Evolutionary conservation across 2,113 vertebrate genomes (phyloP).

Genomic region (Sander vitreus): DNA sequence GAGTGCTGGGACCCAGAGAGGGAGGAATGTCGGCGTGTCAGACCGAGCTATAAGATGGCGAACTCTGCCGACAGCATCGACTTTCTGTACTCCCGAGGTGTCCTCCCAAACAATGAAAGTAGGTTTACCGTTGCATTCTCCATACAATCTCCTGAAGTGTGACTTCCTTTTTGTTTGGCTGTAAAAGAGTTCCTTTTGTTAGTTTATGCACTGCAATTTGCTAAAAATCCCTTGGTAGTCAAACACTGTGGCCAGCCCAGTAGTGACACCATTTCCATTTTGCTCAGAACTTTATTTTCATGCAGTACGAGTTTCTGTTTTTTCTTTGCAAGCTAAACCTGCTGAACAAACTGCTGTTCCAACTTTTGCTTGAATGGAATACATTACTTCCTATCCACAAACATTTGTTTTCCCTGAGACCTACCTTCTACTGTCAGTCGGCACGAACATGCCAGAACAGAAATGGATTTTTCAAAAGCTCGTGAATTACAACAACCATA

Average conservation of each 20-base stretch:
- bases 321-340: not conserved
- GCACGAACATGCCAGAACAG: not conserved
- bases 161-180: not conserved
- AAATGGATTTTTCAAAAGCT: not conserved
- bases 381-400: not conserved
- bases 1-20: conserved; percentile 87
- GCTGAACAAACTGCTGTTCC: not conserved
- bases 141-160: not conserved
- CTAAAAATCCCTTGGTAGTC: not conserved
- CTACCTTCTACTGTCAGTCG: not conserved
- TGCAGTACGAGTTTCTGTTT: not conserved
- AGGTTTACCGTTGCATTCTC: not conserved
- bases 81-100: conserved; percentile 83
- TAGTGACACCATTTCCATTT: not conserved
- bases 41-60: conserved; percentile 82
- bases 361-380: not conserved
- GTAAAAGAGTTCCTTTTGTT: not conserved
- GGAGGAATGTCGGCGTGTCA: conserved; percentile 72
- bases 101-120: conserved; percentile 90
- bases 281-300: not conserved
- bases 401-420: not conserved
- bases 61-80: conserved; percentile 90
- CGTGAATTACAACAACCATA: not conserved
- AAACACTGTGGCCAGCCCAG: not conserved
- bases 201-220: not conserved